phyloP scores from a whole-genome alignment of 2,797 vertebrate species.

The Oreortyx pictus region DNA sequence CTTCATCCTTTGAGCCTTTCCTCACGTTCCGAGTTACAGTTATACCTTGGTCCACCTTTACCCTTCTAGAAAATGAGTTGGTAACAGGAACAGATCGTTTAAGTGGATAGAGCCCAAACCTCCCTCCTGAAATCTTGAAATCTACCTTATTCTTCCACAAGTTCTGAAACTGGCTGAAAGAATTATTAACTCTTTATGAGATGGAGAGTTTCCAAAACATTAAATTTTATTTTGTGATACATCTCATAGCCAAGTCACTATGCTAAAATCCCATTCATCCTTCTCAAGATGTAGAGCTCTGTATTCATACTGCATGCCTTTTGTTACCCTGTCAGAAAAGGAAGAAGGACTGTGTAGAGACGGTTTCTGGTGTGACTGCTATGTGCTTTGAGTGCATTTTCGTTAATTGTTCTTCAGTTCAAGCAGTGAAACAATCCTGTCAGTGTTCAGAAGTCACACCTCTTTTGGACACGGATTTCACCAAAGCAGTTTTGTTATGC shows the following conservation, averaged over 20 bases:
- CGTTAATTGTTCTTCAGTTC: background rate
- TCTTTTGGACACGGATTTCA: background rate
- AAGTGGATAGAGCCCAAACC: background rate
- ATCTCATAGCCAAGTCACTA: background rate
- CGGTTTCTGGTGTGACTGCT: background rate
- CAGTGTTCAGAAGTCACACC: background rate
- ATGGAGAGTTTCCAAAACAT: background rate
- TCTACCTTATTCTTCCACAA: background rate
- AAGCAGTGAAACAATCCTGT: background rate
- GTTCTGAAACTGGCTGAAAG: background rate
- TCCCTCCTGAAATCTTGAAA: background rate
- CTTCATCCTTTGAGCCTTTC: background rate
- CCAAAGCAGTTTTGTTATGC: background rate
- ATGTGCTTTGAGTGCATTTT: background rate
- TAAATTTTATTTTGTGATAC: background rate
- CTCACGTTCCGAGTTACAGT: background rate
- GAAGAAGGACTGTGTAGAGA: background rate
- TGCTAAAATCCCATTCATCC: background rate
- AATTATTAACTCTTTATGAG: background rate
- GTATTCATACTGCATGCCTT: background rate
- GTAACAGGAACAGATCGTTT: background rate
- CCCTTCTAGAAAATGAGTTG: background rate
- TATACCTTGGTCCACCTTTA: background rate
- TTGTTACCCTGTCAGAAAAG: background rate
- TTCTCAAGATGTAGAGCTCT: background rate